Evolutionary conservation across 2,888 invertebrate genomes (phyloP), one percentile per base, ranked within the genome.

Genomic region (Zootermopsis nevadensis): DNA sequence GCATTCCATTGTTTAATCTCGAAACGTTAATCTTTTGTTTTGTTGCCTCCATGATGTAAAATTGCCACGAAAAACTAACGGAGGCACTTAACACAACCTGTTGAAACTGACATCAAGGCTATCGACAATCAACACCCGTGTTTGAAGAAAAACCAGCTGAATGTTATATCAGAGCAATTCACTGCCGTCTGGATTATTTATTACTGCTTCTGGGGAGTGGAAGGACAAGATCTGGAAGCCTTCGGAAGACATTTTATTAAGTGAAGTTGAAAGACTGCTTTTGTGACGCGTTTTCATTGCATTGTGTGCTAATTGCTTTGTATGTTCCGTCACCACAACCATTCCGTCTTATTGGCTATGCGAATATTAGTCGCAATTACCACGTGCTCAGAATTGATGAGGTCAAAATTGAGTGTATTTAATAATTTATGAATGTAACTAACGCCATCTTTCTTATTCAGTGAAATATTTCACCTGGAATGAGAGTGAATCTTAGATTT

Each of bases 261-360:
- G 12, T 15, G 19, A 19, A 48, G 15, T 48, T 19, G 10, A 67
- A 77, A 55, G 77, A 31, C 77, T 77, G 77, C 19, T 77, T 77
- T 31, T 77, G 77, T 77, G 77, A 77, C 24, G 22, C 30, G 77
- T 55, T 33, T 60, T 22, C 15, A 31, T 55, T 2, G 30, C 19
- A 27, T 27, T 77, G 12, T 77, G 31, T 77, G 55, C 53, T 30
- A 35, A 19, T 55, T 22, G 30, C 55, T 55, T 22, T 42, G 6
- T 19, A 1, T 48, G 19, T 48, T 48, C 1, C 1, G 19, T 48
- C 19, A 77, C 30, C 55, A 55, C 42, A 33, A 55, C 24, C 77
- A 77, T 77, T 77, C 77, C 77, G 24, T 77, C 55, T 31, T 22
- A 31, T 8, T 55, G 77, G 77, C 77, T 77, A 55, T 77, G 77